These are phyloP conservation scores for Neolamprologus sp. DNA, from an alignment of 2,113 vertebrate species.

Conservation along the genomic window DNA sequence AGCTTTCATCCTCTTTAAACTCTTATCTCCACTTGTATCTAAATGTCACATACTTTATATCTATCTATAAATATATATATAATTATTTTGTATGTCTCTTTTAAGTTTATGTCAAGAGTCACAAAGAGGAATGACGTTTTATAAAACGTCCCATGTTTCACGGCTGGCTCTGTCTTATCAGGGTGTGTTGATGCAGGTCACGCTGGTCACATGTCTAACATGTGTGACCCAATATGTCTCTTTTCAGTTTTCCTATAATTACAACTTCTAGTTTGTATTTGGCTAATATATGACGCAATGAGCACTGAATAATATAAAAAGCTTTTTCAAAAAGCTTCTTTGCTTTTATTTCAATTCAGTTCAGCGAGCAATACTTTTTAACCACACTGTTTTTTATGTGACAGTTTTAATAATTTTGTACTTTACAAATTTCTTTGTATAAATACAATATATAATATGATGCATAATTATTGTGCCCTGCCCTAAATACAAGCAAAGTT, in stretches of 20 bases:
- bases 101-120: background rate
- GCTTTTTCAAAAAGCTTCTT: background rate
- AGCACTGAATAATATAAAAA: background rate
- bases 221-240: background rate
- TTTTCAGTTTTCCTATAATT: background rate
- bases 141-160: background rate
- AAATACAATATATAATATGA: background rate
- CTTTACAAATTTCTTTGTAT: background rate
- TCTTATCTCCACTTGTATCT: background rate
- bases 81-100: background rate
- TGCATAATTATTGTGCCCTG: background rate
- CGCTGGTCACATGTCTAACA: background rate
- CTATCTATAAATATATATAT: background rate
- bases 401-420: background rate
- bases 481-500: background rate
- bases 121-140: background rate
- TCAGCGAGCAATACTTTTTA: background rate
- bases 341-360: background rate
- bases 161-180: background rate
- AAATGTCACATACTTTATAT: background rate
- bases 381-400: background rate
- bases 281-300: background rate
- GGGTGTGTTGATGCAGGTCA: background rate
- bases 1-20: background rate
- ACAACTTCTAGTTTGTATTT: background rate